A percentile compares a stretch with the other conserved stretches of the same genome.
Conservation (phyloP, 1,140 invertebrate genomes). For the Drosophila sp. region DNA sequence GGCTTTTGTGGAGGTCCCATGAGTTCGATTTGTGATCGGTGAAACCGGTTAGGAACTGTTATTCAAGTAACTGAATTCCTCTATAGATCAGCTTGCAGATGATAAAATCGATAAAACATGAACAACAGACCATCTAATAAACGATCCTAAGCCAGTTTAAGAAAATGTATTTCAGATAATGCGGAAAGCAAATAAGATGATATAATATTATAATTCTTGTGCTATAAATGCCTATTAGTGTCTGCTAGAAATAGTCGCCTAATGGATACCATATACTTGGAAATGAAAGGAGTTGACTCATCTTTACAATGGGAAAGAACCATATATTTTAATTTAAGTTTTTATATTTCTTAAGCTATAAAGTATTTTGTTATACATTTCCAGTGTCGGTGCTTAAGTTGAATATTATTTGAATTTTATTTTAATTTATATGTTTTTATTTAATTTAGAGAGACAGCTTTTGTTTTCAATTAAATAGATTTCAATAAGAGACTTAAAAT, state of each 20-base stretch:
- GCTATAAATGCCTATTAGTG: slow-evolving; percentile 22
- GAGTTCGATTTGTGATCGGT: slow-evolving; percentile 22
- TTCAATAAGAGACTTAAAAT: too few species aligned
- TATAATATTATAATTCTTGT: slow-evolving; percentile 30
- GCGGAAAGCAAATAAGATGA: slow-evolving; percentile 17
- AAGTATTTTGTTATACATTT: background rate
- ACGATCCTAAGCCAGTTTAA: slow-evolving; percentile 27
- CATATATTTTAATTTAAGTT: background rate
- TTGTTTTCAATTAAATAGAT: too few species aligned
- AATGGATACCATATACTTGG: slow-evolving; percentile 1
- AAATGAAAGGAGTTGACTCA: background rate
- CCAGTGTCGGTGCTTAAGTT: too few species aligned
- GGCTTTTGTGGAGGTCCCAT: slow-evolving; percentile 11
- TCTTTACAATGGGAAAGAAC: background rate
- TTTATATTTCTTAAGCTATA: background rate
- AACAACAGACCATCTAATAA: slow-evolving; percentile 31
- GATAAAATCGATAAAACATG: slow-evolving; percentile 33
- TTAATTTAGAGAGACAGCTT: too few species aligned
- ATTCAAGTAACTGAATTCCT: slow-evolving; percentile 14
- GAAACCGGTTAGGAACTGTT: slow-evolving; percentile 37
- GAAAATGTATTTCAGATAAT: slow-evolving; percentile 21
- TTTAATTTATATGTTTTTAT: too few species aligned
- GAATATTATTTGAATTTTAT: too few species aligned
- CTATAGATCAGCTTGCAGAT: slow-evolving; percentile 21
- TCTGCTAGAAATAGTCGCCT: slow-evolving; percentile 1